phyloP scores from a whole-genome alignment of 2,113 vertebrate genomes.

The Psammodynastes pulverulentus region DNA sequence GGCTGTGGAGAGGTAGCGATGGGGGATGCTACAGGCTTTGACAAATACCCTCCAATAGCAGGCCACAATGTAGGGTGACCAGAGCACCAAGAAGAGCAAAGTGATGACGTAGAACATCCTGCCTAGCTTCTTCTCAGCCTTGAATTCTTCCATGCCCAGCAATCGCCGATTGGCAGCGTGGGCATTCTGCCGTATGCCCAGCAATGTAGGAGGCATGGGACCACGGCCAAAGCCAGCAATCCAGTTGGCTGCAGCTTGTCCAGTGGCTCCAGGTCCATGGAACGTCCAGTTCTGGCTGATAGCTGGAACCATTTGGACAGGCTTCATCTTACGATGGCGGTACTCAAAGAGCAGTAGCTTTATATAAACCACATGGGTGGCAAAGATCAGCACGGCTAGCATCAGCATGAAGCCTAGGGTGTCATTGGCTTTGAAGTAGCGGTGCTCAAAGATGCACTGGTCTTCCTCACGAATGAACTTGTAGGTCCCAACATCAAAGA shows the following conservation, averaged over 20 bases:
- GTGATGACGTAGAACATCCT: conserved; percentile 95
- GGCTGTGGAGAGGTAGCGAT: conserved; percentile 86
- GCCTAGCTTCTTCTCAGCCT: conserved; percentile 88
- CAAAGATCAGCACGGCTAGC: conserved; percentile 89
- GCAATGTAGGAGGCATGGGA: conserved; percentile 89
- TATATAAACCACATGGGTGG: conserved; percentile 90
- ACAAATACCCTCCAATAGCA: conserved; percentile 95
- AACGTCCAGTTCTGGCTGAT: conserved; percentile 98
- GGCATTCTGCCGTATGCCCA: conserved; percentile 91
- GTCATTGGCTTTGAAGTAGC: conserved; percentile 94
- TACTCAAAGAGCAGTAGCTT: conserved; percentile 92
- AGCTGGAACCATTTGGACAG: conserved; percentile 90
- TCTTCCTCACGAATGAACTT: conserved; percentile 92
- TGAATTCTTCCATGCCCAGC: conserved; percentile 92
- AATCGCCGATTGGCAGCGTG: conserved; percentile 88
- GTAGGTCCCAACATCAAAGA: conserved; percentile 92
- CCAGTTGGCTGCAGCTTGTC: conserved; percentile 93
- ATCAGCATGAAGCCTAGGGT: conserved; percentile 95
- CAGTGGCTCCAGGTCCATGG: conserved; percentile 90
- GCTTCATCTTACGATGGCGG: conserved; percentile 93
- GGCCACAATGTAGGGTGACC: conserved; percentile 92
- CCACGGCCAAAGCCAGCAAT: conserved; percentile 91
- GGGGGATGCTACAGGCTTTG: conserved; percentile 85
- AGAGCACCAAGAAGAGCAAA: conserved; percentile 89
- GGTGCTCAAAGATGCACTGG: conserved; percentile 94